A percentile compares a stretch with the other conserved stretches of the same genome.
phyloP scores from a whole-genome alignment of 1,140 invertebrate species.

The Hylaeus volcanicus region DNA sequence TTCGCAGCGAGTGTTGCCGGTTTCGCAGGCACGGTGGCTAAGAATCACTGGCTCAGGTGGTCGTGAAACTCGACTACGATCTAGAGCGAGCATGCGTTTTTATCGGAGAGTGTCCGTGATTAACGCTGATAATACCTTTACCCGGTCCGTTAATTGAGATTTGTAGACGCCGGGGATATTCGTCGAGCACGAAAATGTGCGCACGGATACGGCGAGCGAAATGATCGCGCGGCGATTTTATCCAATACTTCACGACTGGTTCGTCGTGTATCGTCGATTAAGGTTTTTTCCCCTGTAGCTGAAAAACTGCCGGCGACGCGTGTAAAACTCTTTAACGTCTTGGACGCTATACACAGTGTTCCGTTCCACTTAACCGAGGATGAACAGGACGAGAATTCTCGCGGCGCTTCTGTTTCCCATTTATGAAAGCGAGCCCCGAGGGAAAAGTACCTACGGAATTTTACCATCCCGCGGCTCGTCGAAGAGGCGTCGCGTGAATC shows the following conservation, averaged over 20 bases:
- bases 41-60: too few species aligned
- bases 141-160: constrained; percentile 40
- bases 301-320: neutral
- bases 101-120: constrained; percentile 19
- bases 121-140: constrained; percentile 23
- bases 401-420: constrained; percentile 7
- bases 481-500: constrained; percentile 64
- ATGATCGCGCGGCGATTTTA: neutral
- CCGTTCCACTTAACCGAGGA: neutral
- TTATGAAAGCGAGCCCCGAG: neutral
- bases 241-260: constrained; percentile 14
- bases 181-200: neutral
- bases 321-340: neutral
- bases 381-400: neutral
- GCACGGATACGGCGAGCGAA: neutral
- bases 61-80: constrained; percentile 6
- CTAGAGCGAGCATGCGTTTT: neutral
- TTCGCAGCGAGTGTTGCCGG: too few species aligned
- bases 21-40: too few species aligned
- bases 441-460: constrained; percentile 26
- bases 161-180: neutral
- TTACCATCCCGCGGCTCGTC: constrained; percentile 44
- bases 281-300: neutral
- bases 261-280: neutral
- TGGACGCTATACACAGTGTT: neutral